Conservation (phyloP, 2,113 vertebrate species). For the Stegastes partitus region DNA sequence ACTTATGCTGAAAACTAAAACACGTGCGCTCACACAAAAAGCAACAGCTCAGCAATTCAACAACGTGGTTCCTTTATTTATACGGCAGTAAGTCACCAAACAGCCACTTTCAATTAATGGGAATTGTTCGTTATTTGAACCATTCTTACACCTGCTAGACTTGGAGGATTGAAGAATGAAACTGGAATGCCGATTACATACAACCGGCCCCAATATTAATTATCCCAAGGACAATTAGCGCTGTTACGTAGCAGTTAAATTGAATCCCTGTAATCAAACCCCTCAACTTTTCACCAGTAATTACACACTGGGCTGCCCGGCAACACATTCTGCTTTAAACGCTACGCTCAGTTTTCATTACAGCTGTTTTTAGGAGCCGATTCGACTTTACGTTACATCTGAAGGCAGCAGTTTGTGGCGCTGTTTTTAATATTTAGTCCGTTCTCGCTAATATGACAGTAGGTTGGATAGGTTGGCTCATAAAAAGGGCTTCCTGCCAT, state of each 20-base stretch:
- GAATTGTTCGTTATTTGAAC: background rate
- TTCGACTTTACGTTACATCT: background rate
- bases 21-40: background rate
- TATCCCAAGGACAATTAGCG: background rate
- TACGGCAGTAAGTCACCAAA: background rate
- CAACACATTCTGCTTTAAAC: background rate
- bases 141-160: background rate
- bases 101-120: background rate
- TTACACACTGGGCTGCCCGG: no score
- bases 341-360: background rate
- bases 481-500: background rate
- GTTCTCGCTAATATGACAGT: background rate
- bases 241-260: background rate
- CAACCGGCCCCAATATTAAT: background rate
- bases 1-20: background rate
- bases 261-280: conserved; percentile 6
- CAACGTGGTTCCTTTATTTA: background rate
- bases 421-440: no score
- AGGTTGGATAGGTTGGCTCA: background rate
- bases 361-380: background rate
- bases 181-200: no score
- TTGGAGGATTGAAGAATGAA: background rate
- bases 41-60: background rate
- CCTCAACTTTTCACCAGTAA: background rate
- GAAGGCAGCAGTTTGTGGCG: no score